A percentile compares a stretch with the other conserved stretches of the same genome.
Conservation (phyloP, 2,113 vertebrate genomes). For the Thinocorus orbignyianus region DNA sequence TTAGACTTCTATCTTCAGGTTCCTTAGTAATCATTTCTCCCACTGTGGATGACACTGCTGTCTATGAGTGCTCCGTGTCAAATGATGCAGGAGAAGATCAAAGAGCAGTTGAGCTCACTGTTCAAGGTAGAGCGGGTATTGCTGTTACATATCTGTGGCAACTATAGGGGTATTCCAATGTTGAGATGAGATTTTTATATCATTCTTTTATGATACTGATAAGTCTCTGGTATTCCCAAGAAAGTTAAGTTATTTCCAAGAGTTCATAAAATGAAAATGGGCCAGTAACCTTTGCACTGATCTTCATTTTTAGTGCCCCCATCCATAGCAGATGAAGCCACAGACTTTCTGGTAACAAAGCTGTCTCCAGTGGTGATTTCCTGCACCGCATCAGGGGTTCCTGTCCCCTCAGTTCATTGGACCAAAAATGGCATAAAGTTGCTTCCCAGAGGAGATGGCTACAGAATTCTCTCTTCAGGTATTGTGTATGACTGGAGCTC, state of each 20-base stretch:
- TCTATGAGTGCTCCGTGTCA: slow-evolving; percentile 86
- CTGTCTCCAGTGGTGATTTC: slow-evolving; percentile 85
- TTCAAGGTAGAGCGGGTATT: slow-evolving; percentile 81
- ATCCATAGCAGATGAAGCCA: slow-evolving; percentile 91
- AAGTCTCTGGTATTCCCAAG: neutral
- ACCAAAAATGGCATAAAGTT: slow-evolving; percentile 86
- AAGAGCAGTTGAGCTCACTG: slow-evolving; percentile 80
- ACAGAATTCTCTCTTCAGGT: slow-evolving; percentile 89
- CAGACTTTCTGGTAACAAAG: slow-evolving; percentile 85
- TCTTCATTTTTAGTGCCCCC: slow-evolving; percentile 85
- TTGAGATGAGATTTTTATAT: neutral
- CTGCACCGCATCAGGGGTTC: slow-evolving; percentile 89
- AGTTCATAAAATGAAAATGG: neutral
- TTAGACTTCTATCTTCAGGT: slow-evolving; percentile 90
- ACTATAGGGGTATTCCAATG: neutral
- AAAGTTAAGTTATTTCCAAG: neutral
- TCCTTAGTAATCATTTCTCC: slow-evolving; percentile 93
- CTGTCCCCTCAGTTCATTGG: slow-evolving; percentile 87
- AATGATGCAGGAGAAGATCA: slow-evolving; percentile 88
- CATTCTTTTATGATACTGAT: neutral
- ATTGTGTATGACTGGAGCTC: neutral
- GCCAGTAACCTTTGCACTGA: neutral
- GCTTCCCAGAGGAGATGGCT: slow-evolving; percentile 78
- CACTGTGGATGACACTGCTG: slow-evolving; percentile 88
- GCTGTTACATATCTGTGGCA: neutral